A percentile compares a stretch with the other conserved stretches of the same genome.
Conservation (phyloP, 1,140 invertebrate species). For the Papilio aristodemus region DNA sequence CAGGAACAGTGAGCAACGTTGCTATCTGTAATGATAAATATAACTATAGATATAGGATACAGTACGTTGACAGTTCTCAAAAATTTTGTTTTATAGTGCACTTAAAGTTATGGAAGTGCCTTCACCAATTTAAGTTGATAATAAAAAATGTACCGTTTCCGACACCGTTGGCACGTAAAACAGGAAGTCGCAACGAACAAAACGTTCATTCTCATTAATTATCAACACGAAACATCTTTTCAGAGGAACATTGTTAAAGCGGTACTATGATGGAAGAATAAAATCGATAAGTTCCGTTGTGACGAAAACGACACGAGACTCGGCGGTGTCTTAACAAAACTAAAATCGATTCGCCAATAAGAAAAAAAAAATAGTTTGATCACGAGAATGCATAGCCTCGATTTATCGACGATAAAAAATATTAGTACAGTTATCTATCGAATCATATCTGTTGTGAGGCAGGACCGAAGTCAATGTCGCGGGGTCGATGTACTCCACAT, state of each 20-base stretch:
- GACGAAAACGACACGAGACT: not conserved
- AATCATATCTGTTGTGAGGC: constrained; percentile 68
- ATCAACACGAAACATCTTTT: constrained; percentile 20
- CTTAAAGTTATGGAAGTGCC: constrained; percentile 38
- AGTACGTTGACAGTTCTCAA: not conserved
- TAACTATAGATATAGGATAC: not conserved
- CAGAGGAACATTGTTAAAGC: constrained; percentile 21
- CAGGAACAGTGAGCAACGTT: too few relatives aligned
- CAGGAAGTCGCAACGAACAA: constrained; percentile 31
- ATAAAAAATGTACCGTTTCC: constrained; percentile 57
- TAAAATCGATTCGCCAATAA: constrained; percentile 39
- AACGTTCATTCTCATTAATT: constrained; percentile 21
- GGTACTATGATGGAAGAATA: constrained; percentile 25
- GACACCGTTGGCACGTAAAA: constrained; percentile 48
- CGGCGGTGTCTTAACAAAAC: constrained; percentile 32
- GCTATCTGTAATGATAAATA: too few relatives aligned
- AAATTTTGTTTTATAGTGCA: constrained; percentile 23
- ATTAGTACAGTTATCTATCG: constrained; percentile 75
- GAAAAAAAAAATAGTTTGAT: constrained; percentile 49
- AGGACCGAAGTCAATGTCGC: constrained; percentile 50
- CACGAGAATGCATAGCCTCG: constrained; percentile 67
- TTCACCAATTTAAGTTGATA: constrained; percentile 41
- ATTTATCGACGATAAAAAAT: constrained; percentile 67
- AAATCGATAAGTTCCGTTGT: constrained; percentile 21
- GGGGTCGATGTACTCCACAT: constrained; percentile 59